Percentiles rank a stretch among this genome's conserved stretches.
phyloP scores from a whole-genome alignment of 1,140 invertebrate species.

The Drosophila busckii region DNA sequence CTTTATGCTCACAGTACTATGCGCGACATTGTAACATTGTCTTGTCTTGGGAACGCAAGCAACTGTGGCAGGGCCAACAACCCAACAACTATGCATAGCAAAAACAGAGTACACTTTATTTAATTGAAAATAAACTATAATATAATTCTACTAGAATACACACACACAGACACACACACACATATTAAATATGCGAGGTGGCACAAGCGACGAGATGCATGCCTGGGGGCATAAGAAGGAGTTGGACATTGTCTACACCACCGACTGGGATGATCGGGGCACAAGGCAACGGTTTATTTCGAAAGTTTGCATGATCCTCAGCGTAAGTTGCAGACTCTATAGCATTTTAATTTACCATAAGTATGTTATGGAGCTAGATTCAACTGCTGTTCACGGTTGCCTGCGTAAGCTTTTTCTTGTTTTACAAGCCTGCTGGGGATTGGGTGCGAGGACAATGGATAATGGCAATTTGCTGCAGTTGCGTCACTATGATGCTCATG shows the following conservation, averaged over 20 bases:
- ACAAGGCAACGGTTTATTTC: slow-evolving; percentile 8
- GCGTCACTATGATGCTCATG: neutral
- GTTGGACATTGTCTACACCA: neutral
- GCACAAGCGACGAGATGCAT: neutral
- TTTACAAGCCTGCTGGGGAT: neutral
- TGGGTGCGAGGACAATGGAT: neutral
- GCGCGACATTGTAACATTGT: too few relatives aligned
- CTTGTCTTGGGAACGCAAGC: slow-evolving; percentile 59
- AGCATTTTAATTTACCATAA: neutral
- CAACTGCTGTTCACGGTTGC: slow-evolving; percentile 7
- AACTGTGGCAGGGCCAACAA: too few relatives aligned
- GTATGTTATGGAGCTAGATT: neutral
- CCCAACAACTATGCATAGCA: too few relatives aligned
- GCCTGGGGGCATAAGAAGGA: neutral
- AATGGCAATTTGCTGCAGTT: neutral
- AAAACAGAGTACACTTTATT: too few relatives aligned
- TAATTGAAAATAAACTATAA: too few relatives aligned
- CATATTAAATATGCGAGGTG: too few relatives aligned
- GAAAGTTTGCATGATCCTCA: slow-evolving; percentile 15
- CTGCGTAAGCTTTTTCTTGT: neutral
- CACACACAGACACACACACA: too few relatives aligned
- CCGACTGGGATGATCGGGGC: neutral
- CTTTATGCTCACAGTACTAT: too few relatives aligned
- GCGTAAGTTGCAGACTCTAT: slow-evolving; percentile 5
- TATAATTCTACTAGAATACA: too few relatives aligned